phyloP scores from a whole-genome alignment of 2,888 invertebrate genomes.

The Monopis laevigella region DNA sequence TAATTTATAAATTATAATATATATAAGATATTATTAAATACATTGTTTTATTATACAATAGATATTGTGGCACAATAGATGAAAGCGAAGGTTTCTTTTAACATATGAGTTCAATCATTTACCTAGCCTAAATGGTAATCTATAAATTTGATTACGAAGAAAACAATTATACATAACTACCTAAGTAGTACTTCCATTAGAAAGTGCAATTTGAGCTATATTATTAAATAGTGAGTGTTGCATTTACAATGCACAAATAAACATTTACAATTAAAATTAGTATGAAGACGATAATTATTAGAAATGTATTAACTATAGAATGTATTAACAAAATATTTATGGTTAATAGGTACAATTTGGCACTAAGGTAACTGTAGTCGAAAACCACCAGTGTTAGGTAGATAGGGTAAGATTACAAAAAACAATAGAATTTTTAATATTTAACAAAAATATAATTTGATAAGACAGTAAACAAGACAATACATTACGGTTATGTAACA shows the following conservation, averaged over 20 bases:
- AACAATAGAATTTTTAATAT: too few species aligned
- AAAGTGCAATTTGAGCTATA: conserved; percentile 60
- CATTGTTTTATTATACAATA: too few species aligned
- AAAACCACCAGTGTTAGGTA: too few species aligned
- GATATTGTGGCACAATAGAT: conserved; percentile 1
- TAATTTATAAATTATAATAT: too few species aligned
- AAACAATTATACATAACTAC: conserved; percentile 66
- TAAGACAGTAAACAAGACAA: too few species aligned
- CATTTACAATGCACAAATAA: conserved; percentile 50
- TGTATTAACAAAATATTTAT: too few species aligned
- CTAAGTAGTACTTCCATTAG: conserved; percentile 50
- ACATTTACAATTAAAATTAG: conserved; percentile 35
- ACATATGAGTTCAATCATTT: conserved; percentile 32
- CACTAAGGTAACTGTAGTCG: conserved; percentile 34
- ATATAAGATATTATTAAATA: too few species aligned
- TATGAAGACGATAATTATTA: conserved; percentile 39
- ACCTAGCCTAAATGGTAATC: conserved; percentile 66
- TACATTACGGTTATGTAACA: too few species aligned
- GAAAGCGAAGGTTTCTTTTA: conserved; percentile 1
- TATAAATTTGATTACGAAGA: conserved; percentile 65
- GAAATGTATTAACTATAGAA: conserved; percentile 37
- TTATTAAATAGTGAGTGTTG: conserved; percentile 51
- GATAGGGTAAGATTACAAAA: too few species aligned
- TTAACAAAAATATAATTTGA: too few species aligned
- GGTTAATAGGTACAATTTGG: conserved; percentile 45